A percentile compares a stretch with the other conserved stretches of the same genome.
Evolutionary conservation across 2,797 vertebrate species (phyloP).

Genomic region (Hirundo rustica): DNA sequence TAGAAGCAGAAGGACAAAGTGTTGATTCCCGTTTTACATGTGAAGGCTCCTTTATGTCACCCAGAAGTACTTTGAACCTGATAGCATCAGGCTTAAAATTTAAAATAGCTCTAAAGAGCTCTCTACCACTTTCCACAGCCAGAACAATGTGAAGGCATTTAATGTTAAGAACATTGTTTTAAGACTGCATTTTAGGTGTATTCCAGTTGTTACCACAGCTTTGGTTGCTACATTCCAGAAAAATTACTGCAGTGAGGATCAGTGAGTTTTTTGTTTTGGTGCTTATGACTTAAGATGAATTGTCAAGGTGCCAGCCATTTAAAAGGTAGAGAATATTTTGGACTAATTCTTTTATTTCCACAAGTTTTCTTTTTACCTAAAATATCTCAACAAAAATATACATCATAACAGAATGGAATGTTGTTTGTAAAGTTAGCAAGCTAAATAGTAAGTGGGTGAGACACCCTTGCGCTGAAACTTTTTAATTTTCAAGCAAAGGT

Average conservation of each 20-base stretch:
- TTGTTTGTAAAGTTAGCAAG: constrained; percentile 14
- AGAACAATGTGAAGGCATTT: background rate
- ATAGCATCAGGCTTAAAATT: background rate
- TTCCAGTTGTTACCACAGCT: background rate
- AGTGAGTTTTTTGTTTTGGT: constrained; percentile 23
- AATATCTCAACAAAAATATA: constrained; percentile 58
- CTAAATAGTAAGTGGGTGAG: background rate
- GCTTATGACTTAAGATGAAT: background rate
- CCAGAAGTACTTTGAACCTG: background rate
- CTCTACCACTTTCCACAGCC: background rate
- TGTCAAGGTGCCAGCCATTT: constrained; percentile 50
- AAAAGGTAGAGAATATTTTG: constrained; percentile 44
- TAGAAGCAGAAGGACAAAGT: background rate
- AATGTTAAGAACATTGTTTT: background rate
- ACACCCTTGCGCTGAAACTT: background rate
- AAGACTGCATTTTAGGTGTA: background rate
- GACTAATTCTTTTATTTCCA: constrained; percentile 8
- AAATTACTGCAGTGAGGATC: constrained; percentile 27
- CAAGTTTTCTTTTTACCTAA: constrained; percentile 2
- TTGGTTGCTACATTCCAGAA: constrained; percentile 6
- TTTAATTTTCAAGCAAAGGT: constrained; percentile 10
- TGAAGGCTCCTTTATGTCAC: background rate
- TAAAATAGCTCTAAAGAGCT: background rate
- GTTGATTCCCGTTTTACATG: background rate
- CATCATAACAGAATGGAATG: constrained; percentile 42